Percentiles rank a stretch among this genome's conserved stretches.
Evolutionary conservation across 2,797 vertebrate species (phyloP).

Genomic region (Crypturellus tataupa): DNA sequence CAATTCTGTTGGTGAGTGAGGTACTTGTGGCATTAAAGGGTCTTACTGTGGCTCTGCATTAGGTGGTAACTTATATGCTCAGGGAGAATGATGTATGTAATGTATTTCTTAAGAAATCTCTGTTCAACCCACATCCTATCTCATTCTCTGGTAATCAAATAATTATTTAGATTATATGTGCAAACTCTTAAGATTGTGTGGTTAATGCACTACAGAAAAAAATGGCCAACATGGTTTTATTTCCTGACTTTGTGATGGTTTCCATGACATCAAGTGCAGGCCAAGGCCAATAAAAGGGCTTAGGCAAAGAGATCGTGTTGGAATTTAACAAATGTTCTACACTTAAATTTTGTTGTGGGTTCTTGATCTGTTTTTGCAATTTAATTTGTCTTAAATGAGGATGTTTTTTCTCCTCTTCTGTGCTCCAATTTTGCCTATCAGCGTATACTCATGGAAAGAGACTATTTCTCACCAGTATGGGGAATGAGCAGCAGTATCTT

Average conservation of each 20-base stretch:
- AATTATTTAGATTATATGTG: background rate
- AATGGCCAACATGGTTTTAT: background rate
- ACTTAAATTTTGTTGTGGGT: background rate
- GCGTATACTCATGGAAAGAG: background rate
- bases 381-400: background rate
- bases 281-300: background rate
- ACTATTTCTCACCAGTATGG: background rate
- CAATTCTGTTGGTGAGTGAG: background rate
- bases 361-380: background rate
- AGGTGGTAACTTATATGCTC: background rate
- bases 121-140: background rate
- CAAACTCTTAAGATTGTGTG: background rate
- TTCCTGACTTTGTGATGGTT: background rate
- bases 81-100: rapidly evolving
- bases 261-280: background rate
- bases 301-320: background rate
- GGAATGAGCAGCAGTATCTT: background rate
- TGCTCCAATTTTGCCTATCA: background rate
- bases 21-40: background rate
- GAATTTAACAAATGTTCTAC: background rate
- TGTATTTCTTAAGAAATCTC: background rate
- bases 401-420: background rate
- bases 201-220: background rate
- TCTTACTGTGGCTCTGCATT: background rate
- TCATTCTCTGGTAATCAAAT: background rate